phyloP scores from a whole-genome alignment of 2,797 vertebrate genomes.

The Sorex maritimensis region DNA sequence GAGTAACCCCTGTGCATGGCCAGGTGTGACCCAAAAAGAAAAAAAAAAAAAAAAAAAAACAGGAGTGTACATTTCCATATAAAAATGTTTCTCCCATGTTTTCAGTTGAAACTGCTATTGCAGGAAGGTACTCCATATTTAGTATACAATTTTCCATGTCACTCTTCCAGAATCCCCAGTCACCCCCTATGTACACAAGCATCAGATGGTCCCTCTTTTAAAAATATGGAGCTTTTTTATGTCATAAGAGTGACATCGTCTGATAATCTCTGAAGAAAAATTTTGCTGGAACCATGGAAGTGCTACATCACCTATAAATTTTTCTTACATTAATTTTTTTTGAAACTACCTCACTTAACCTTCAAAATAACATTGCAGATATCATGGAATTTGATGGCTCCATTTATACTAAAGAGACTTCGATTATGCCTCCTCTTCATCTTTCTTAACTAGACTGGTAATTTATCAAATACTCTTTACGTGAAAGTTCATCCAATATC shows the following conservation, averaged over 20 bases:
- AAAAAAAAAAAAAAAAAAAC: too few species aligned
- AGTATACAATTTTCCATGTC: constrained; percentile 3
- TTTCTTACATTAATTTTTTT: constrained; percentile 50
- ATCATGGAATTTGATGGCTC: background rate
- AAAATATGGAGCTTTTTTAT: constrained; percentile 25
- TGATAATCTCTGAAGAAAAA: constrained; percentile 25
- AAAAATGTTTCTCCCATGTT: constrained; percentile 32
- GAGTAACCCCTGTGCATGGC: too few species aligned
- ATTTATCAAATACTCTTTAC: constrained; percentile 30
- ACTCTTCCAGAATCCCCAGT: constrained; percentile 10
- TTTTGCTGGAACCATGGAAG: background rate
- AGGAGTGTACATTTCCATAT: background rate
- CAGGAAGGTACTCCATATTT: constrained; percentile 28
- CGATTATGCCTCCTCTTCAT: constrained; percentile 10
- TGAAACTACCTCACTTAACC: constrained; percentile 40
- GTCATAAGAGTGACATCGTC: background rate
- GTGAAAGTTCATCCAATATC: constrained; percentile 25
- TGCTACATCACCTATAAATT: background rate
- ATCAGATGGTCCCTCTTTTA: background rate
- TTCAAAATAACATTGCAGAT: constrained; percentile 26
- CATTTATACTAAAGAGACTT: background rate
- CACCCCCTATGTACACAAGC: background rate
- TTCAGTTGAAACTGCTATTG: constrained; percentile 56
- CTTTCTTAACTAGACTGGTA: constrained; percentile 14
- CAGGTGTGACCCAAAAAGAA: too few species aligned